phyloP scores from a whole-genome alignment of 2,797 vertebrate genomes.

The Siniperca scherzeri region DNA sequence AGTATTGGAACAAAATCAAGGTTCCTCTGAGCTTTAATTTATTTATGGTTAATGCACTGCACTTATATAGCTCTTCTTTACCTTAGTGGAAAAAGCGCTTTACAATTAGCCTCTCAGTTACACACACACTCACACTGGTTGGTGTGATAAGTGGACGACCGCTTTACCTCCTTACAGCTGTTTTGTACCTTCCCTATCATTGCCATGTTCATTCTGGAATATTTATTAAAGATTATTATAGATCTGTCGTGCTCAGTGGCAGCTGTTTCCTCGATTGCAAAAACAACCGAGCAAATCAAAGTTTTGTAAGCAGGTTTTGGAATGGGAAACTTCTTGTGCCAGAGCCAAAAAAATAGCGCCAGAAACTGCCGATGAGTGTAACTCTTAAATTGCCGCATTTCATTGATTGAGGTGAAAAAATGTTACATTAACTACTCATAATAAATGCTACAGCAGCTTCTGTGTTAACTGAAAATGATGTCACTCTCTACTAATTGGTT shows the following conservation, averaged over 20 bases:
- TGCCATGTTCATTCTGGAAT: neutral
- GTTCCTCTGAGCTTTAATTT: neutral
- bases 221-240: neutral
- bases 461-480: neutral
- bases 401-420: neutral
- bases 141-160: neutral
- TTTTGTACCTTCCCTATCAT: neutral
- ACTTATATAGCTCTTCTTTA: neutral
- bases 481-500: neutral
- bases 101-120: neutral
- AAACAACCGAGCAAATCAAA: neutral
- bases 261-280: neutral
- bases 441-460: neutral
- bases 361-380: neutral
- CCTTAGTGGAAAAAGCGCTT: neutral
- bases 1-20: slow-evolving; percentile 3
- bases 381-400: neutral
- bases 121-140: neutral
- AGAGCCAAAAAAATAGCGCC: neutral
- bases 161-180: neutral
- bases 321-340: neutral
- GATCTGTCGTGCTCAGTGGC: neutral
- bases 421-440: neutral
- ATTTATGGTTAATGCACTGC: neutral
- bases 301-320: neutral